Base-by-base conservation (phyloP, 2,888 invertebrate genomes). In the Metopia argyrocephala region DNA sequence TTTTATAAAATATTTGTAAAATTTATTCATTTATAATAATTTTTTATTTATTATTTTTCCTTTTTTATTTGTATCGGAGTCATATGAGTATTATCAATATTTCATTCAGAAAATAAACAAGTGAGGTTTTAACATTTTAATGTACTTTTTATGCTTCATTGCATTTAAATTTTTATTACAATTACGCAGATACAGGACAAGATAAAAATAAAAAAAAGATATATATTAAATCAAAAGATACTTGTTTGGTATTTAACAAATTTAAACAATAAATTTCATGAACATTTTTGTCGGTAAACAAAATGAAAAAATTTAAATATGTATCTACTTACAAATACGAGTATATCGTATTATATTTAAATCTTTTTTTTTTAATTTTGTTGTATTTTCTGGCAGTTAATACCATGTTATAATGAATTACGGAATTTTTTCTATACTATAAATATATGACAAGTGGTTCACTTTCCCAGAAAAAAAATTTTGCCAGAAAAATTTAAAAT, bases 121-220 rank as follows among this genome's bases (percentile, higher is more conserved):
- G 46, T 69, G 28, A 69, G 68, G 76, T 76, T 69, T 48, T 23
- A 52, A 46, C 15, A 61, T 48, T 31, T 69, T 18, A 62, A 21
- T 64, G 23, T 25, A 20, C 9, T 25, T 62, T 76, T 69, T 69
- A 18, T 38, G 3, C 61, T 76, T 76, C 61, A 76, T 56, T 69
- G 62, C 56, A 69, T 21, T 23, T 38, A 25, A 69, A 64, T 69
- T 62, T 62, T 6, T 61, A 38, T 50, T 57, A 45, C 27, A 50
- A 56, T 62, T 73, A 48, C 50, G 15, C 15, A 46, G 45, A 71
- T 54, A 46, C 31, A 52, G 6, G 18, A 62, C 5, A 50, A 48
- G 21, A 50, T 48, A 59, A 18, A n/a, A 6, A 18, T 38, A 54
- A 65, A 38, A 18, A 45, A 9, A 28, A 62, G 12, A 25, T 12